Percentiles rank a stretch among this genome's conserved stretches.
Conservation (phyloP, 2,797 vertebrate genomes). For the Tympanoctomys barrerae region DNA sequence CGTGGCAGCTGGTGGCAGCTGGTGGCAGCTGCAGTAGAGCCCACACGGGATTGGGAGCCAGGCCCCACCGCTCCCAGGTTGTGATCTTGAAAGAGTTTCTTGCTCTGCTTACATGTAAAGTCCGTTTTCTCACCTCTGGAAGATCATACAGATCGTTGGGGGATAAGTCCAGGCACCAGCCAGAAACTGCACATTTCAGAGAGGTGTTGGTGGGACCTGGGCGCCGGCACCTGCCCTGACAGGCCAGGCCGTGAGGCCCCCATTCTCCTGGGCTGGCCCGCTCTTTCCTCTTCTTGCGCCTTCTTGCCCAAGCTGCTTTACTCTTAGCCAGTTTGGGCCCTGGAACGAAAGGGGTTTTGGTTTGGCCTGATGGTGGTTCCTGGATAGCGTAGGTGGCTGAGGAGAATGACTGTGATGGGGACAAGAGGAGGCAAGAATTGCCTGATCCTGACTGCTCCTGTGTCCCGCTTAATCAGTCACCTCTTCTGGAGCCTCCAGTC, state of each 20-base stretch:
- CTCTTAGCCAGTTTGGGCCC: background rate
- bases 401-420: background rate
- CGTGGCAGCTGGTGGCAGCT: too few relatives aligned
- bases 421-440: background rate
- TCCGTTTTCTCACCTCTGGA: background rate
- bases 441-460: background rate
- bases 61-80: background rate
- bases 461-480: background rate
- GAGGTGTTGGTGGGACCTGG: background rate
- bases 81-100: background rate
- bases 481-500: background rate
- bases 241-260: fast-evolving
- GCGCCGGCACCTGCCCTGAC: background rate
- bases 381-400: background rate
- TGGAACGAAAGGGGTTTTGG: background rate
- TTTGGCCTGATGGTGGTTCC: background rate
- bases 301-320: background rate
- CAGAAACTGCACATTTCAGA: background rate
- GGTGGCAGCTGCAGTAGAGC: background rate
- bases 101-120: background rate
- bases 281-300: background rate
- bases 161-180: background rate
- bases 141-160: background rate
- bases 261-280: background rate
- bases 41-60: background rate